phyloP scores from a whole-genome alignment of 2,113 vertebrate species.

The human (Homo sapiens) region GRCh38 chr4:98237001-98237500 shows the following conservation, averaged over 20 bases:
- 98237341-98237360: not conserved
- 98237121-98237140: not conserved
- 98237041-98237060: not conserved
- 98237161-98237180: not conserved
- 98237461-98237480: not conserved
- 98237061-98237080: not conserved
- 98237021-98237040: not conserved
- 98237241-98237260: not conserved
- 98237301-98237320: not conserved
- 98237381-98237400: not conserved
- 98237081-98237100: not conserved
- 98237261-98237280: not conserved
- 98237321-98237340: not conserved
- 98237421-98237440: not conserved
- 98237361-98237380: not conserved
- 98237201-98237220: not conserved
- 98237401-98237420: not conserved
- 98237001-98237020: not conserved
- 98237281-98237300: not conserved
- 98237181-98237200: not conserved
- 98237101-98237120: not conserved
- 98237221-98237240: not conserved
- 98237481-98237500: not conserved
- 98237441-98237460: not conserved
- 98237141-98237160: not conserved